Conservation (phyloP, 1,140 invertebrate genomes). For the Heterodera schachtii region DNA sequence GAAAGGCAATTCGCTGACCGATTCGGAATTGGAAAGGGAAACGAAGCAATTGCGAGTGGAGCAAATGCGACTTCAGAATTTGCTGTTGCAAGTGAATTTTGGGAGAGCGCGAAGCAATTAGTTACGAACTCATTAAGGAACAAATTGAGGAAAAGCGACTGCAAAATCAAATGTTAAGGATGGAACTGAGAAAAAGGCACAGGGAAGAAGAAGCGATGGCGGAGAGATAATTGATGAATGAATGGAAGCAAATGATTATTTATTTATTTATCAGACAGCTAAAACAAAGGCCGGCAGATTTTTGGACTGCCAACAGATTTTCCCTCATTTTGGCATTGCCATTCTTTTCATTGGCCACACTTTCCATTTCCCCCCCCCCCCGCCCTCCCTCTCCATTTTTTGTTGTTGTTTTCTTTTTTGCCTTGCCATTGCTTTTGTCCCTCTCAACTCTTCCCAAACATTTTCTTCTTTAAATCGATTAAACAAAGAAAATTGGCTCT, state of each 20-base stretch:
- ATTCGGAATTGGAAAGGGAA: constrained; percentile 13
- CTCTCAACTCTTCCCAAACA: neutral
- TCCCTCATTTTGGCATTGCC: too few relatives aligned
- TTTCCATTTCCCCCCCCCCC: neutral
- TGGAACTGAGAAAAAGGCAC: constrained; percentile 11
- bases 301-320: too few relatives aligned
- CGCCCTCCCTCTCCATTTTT: too few relatives aligned
- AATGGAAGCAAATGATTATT: too few relatives aligned
- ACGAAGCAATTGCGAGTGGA: constrained; percentile 18
- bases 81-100: constrained; percentile 10
- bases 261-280: too few relatives aligned
- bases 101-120: neutral
- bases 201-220: neutral
- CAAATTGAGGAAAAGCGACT: constrained; percentile 29
- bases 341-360: too few relatives aligned
- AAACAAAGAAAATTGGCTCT: neutral
- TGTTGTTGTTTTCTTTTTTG: neutral
- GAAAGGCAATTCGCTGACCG: neutral
- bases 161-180: constrained; percentile 21
- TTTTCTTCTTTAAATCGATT: neutral
- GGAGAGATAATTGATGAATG: neutral
- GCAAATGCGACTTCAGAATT: constrained; percentile 11
- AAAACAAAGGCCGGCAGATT: too few relatives aligned
- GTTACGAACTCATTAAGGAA: constrained; percentile 11
- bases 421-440: neutral